These are phyloP conservation scores for Muscicapa striata DNA, from an alignment of 2,797 vertebrate genomes.

Conservation along the genomic window DNA sequence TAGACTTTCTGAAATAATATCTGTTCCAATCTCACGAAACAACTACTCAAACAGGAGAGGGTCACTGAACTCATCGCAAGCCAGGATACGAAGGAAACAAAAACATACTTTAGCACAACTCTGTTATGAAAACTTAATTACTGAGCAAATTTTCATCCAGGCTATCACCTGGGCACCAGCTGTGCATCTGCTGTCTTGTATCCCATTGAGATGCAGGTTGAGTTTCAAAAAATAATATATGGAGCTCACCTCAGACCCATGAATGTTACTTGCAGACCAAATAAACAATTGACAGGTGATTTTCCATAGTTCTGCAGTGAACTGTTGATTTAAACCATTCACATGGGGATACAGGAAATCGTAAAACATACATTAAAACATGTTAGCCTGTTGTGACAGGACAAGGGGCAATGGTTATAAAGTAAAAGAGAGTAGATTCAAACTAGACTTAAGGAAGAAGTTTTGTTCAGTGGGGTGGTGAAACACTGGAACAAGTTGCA, in stretches of 20 bases:
- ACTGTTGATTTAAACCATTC: background rate
- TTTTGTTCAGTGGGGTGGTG: background rate
- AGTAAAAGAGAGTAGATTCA: background rate
- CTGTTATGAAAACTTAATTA: slow-evolving; percentile 56
- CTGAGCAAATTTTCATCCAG: slow-evolving; percentile 18
- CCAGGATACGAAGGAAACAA: slow-evolving; percentile 11
- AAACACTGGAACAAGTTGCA: background rate
- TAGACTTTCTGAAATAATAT: slow-evolving; percentile 62
- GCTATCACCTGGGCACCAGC: slow-evolving; percentile 46
- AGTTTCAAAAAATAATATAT: background rate
- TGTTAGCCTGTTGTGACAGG: background rate
- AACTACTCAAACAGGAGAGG: slow-evolving; percentile 51
- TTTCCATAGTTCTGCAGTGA: background rate
- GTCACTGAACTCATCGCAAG: slow-evolving; percentile 47
- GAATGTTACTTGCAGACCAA: background rate
- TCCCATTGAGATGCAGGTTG: background rate
- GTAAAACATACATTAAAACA: background rate
- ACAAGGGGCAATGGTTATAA: background rate
- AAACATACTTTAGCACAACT: slow-evolving; percentile 19
- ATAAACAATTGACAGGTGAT: background rate
- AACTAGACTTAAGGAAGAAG: background rate
- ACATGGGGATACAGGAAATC: background rate
- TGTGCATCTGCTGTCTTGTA: background rate
- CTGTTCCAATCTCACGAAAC: slow-evolving; percentile 42
- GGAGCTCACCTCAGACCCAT: background rate